Evolutionary conservation across 2,888 invertebrate species (phyloP).

Genomic region (Pollenia griseotomentosa): DNA sequence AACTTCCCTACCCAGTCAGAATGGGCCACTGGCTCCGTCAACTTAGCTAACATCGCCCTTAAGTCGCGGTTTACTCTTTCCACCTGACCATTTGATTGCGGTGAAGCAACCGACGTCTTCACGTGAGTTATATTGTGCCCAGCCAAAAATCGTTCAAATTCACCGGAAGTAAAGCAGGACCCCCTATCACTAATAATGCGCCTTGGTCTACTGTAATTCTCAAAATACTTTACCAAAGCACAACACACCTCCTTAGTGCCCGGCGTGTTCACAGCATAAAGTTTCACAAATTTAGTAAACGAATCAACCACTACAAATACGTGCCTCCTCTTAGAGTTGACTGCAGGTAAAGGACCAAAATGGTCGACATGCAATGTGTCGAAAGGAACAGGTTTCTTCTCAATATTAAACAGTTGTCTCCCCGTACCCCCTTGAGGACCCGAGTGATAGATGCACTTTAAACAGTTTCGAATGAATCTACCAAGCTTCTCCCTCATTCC

Average conservation of each 20-base stretch:
- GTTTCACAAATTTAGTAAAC: constrained; percentile 13
- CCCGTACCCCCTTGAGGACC: too few relatives aligned
- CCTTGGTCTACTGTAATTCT: constrained; percentile 52
- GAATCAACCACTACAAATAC: constrained; percentile 48
- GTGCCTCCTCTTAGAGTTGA: constrained; percentile 43
- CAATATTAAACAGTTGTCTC: too few relatives aligned
- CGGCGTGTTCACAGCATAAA: constrained; percentile 52
- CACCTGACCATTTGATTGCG: neutral
- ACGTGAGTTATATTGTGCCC: constrained; percentile 24
- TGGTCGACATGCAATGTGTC: too few relatives aligned
- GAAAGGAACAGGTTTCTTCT: too few relatives aligned
- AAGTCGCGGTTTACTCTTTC: constrained; percentile 47
- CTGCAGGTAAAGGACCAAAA: too few relatives aligned
- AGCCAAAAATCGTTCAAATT: constrained; percentile 37
- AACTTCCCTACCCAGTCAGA: constrained; percentile 60
- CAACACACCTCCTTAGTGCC: constrained; percentile 50
- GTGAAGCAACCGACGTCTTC: too few relatives aligned
- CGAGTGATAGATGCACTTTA: too few relatives aligned
- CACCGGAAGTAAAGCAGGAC: constrained; percentile 47
- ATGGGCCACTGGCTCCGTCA: constrained; percentile 44
- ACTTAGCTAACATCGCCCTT: constrained; percentile 25
- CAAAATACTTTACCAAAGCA: constrained; percentile 47
- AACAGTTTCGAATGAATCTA: too few relatives aligned
- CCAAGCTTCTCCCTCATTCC: too few relatives aligned
- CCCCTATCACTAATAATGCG: constrained; percentile 54